Percentiles rank a stretch among this genome's conserved stretches.
phyloP scores from a whole-genome alignment of 2,888 invertebrate species.

The Zygothrica quintamaculata region DNA sequence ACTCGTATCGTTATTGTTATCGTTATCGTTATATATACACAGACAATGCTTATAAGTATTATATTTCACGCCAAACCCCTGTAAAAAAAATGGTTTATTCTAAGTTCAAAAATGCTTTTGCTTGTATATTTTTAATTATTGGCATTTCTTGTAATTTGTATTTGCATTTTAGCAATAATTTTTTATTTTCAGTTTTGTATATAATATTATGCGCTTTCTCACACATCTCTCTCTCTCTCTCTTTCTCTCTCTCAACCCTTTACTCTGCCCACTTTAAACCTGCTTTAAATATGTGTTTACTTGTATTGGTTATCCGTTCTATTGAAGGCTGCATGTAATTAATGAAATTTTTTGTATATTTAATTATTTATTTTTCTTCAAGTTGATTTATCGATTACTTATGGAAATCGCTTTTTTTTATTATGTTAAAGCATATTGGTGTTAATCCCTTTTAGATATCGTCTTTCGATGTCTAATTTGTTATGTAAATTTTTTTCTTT shows the following conservation, averaged over 20 bases:
- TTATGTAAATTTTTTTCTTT: constrained; percentile 14
- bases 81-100: constrained; percentile 35
- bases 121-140: constrained; percentile 73
- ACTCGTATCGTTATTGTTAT: constrained; percentile 43
- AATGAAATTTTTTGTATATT: constrained; percentile 8
- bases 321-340: constrained; percentile 53
- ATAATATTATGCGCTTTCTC: constrained; percentile 42
- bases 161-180: constrained; percentile 38
- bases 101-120: constrained; percentile 47
- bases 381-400: constrained; percentile 20
- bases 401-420: constrained; percentile 26
- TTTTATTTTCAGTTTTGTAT: constrained; percentile 11
- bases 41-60: constrained; percentile 18
- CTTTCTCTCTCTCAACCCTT: constrained; percentile 8
- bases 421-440: constrained; percentile 41
- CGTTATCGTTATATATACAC: constrained; percentile 30
- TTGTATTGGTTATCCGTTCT: not conserved
- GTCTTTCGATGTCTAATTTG: constrained; percentile 35
- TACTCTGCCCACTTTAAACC: constrained; percentile 7
- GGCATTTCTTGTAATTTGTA: constrained; percentile 51
- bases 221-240: constrained; percentile 17
- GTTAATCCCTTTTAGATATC: constrained; percentile 3
- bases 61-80: constrained; percentile 17
- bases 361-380: constrained; percentile 1
- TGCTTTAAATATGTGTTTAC: constrained; percentile 15